Conservation (phyloP, 2,113 vertebrate species). For the mouse (Mus musculus) region GRCm39 chr12:70540501-70541000, state of each 20-base stretch:
- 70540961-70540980: background rate
- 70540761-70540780: background rate
- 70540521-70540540: background rate
- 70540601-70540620: background rate
- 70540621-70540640: too few species aligned
- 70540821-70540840: background rate
- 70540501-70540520: background rate
- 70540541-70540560: background rate
- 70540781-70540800: background rate
- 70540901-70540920: background rate
- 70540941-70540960: background rate
- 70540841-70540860: background rate
- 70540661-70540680: background rate
- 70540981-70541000: background rate
- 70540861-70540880: too few species aligned
- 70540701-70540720: background rate
- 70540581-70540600: background rate
- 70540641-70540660: background rate
- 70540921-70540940: background rate
- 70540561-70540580: background rate
- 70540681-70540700: background rate
- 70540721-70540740: background rate
- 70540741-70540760: background rate
- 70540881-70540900: background rate
- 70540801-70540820: background rate